phyloP scores from a whole-genome alignment of 2,797 vertebrate species.

The Brachyrhaphis roseni region DNA sequence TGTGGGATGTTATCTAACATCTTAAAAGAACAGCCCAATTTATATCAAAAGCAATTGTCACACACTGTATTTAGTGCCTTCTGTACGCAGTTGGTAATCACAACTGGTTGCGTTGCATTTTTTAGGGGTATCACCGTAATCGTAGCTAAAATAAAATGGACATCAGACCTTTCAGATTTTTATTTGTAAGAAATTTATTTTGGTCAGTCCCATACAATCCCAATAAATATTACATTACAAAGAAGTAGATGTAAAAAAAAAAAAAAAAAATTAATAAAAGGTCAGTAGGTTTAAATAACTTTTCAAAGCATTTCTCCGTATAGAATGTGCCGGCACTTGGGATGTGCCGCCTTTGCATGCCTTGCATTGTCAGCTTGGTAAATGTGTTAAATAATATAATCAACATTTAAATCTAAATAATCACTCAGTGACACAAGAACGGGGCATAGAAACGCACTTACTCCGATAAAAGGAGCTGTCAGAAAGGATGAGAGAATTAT shows the following conservation, averaged over 20 bases:
- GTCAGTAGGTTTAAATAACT: neutral
- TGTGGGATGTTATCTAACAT: neutral
- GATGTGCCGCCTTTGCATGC: constrained; percentile 33
- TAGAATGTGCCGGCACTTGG: neutral
- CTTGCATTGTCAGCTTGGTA: constrained; percentile 40
- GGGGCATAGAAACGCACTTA: constrained; percentile 27
- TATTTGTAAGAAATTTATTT: neutral
- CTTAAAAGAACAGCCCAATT: neutral
- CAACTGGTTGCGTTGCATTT: neutral
- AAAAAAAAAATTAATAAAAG: neutral
- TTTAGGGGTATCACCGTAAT: neutral
- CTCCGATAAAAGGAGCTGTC: constrained; percentile 49
- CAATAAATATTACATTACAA: neutral
- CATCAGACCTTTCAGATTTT: neutral
- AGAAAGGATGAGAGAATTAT: constrained; percentile 50
- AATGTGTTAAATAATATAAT: constrained; percentile 62
- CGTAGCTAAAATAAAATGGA: neutral
- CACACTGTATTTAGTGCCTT: neutral
- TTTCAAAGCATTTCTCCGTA: neutral
- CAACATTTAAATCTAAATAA: constrained; percentile 46
- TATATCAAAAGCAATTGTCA: neutral
- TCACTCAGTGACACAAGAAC: constrained; percentile 45
- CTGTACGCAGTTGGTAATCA: no score
- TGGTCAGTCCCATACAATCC: neutral
- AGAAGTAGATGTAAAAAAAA: neutral